Evolutionary conservation across 2,888 invertebrate species (phyloP), one percentile per base, ranked within the genome.

Genomic region (Neelides folsomi): DNA sequence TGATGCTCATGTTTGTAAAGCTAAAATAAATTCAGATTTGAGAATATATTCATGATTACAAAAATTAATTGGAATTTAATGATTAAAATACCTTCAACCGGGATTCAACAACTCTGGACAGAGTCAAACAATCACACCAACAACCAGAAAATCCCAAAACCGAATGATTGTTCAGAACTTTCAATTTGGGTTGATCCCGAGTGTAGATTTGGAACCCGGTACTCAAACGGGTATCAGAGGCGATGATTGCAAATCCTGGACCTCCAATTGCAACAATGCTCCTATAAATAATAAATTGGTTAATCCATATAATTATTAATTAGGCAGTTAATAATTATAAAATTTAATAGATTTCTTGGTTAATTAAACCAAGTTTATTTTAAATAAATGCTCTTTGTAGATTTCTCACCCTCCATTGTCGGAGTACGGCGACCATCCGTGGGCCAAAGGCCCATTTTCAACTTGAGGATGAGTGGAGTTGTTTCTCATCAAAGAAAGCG

Each of bases 221-320:
- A 70, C 87, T 89, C 40, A 97, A 77, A 62, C 97, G 83, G 1
- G 90, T 93, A 69, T 98, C 98, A 1, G 92, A 89, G 5, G 90
- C 98, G 68, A 98, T 84, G 19, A 98, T 80, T 15, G 84, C 89
- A 71, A 85, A 98, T 71, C 95, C 89, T 41, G 90, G 85, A 19
- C 98, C 98, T 68, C 90, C 90, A 66, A 98, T 84, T 19, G 95
- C 97, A 46, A 95, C 85, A 51, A 93, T 80, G 68, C 92, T 93
- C 66, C 97, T 97, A 42, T 7, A 40, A 44, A 52, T 10, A 13
- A 49, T 18, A 39, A 50, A 48, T 53, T 39, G 35, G 48, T 47
- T 39, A 15, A 39, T 19, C 36, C 39, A 39, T 37, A 42, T 47
- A 45, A 48, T 51, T 44, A 40, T 36, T 48, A 50, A 16, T 43